phyloP scores from a whole-genome alignment of 2,113 vertebrate species.

The Oxygymnocypris stewartii region DNA sequence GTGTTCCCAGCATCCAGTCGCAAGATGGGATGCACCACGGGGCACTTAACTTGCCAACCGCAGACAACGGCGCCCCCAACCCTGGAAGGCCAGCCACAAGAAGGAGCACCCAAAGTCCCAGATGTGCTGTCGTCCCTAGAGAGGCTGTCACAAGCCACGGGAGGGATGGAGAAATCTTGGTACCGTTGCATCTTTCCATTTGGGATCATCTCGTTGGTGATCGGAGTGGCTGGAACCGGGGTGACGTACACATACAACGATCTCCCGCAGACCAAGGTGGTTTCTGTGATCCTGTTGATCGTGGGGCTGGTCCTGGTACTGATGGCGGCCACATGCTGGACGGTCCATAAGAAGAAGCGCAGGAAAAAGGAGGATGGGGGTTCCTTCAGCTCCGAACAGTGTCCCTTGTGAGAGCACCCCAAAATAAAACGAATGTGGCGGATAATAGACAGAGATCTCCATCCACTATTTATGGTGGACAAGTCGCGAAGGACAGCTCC shows the following conservation, averaged over 20 bases:
- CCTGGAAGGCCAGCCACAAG: slow-evolving; percentile 68
- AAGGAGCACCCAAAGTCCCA: slow-evolving; percentile 71
- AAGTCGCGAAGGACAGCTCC: neutral
- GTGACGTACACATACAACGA: slow-evolving; percentile 90
- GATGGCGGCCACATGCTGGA: slow-evolving; percentile 85
- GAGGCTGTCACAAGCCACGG: slow-evolving; percentile 85
- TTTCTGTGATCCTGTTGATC: slow-evolving; percentile 81
- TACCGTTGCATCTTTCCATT: slow-evolving; percentile 91
- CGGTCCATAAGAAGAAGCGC: slow-evolving; percentile 77
- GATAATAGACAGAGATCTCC: slow-evolving; percentile 20
- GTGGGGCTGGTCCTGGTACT: slow-evolving; percentile 80
- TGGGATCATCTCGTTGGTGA: slow-evolving; percentile 86
- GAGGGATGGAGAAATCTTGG: slow-evolving; percentile 90
- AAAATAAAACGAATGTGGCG: neutral
- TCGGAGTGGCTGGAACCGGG: slow-evolving; percentile 82
- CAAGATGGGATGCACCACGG: slow-evolving; percentile 85
- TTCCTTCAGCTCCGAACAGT: slow-evolving; percentile 78
- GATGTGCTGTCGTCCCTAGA: slow-evolving; percentile 81
- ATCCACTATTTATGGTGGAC: slow-evolving; percentile 10
- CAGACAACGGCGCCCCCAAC: slow-evolving; percentile 62
- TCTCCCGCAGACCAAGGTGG: slow-evolving; percentile 85
- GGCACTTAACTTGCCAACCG: slow-evolving; percentile 81
- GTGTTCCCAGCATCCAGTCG: neutral
- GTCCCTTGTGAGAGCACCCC: slow-evolving; percentile 76
- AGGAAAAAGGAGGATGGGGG: slow-evolving; percentile 76